Evolutionary conservation across 2,113 vertebrate genomes (phyloP).

Genomic region (Caranx melampygus): DNA sequence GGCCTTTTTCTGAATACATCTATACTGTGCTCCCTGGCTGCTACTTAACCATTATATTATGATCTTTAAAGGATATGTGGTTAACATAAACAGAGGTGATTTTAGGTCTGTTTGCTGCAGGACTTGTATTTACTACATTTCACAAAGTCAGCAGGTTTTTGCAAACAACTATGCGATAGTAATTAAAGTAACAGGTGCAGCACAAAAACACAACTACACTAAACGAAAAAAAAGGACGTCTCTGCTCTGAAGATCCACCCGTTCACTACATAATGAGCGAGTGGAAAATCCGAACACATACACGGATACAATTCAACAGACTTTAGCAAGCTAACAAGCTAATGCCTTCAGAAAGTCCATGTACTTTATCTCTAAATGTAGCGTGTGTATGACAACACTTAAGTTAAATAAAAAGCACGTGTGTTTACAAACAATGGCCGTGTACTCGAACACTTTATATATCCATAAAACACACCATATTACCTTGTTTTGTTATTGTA

Average conservation of each 20-base stretch:
- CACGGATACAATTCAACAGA: background rate
- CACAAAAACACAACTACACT: background rate
- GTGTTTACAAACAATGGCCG: rapidly evolving
- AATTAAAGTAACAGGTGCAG: too few species aligned
- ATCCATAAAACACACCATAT: background rate
- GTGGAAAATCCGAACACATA: too few species aligned
- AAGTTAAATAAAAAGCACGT: rapidly evolving
- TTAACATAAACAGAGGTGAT: background rate
- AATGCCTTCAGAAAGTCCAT: background rate
- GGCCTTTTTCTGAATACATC: too few species aligned
- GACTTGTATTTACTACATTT: background rate
- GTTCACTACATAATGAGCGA: too few species aligned
- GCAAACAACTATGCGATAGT: too few species aligned
- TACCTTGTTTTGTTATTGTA: constrained; percentile 39
- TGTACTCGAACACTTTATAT: too few species aligned
- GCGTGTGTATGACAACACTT: background rate
- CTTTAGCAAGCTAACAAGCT: constrained; percentile 16
- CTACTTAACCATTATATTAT: too few species aligned
- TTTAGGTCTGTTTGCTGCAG: background rate
- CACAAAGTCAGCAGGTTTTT: too few species aligned
- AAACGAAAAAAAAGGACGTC: background rate
- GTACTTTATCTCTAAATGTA: background rate
- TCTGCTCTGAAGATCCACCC: too few species aligned
- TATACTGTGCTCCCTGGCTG: too few species aligned
- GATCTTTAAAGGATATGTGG: too few species aligned